These are phyloP conservation scores for Philereme transversata DNA, from an alignment of 2,888 invertebrate genomes.

Conservation along the genomic window DNA sequence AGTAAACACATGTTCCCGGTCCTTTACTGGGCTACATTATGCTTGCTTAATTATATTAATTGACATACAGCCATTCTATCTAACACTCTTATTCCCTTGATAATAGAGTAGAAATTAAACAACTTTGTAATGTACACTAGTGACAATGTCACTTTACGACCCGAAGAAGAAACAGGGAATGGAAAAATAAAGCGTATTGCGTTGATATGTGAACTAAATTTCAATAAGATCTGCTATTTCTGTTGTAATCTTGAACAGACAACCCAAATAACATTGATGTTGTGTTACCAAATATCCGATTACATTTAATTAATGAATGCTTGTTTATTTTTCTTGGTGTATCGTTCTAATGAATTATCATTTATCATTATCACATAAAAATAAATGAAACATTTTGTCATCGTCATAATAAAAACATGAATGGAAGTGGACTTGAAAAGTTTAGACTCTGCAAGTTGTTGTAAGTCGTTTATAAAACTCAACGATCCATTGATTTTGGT, in stretches of 20 bases:
- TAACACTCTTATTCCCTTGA: conserved; percentile 8
- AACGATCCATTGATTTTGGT: too few species aligned
- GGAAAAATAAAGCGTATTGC: conserved; percentile 8
- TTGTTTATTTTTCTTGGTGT: neutral
- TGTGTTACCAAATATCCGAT: conserved; percentile 62
- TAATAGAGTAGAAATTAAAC: conserved; percentile 13
- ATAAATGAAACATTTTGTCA: too few species aligned
- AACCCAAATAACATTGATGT: conserved; percentile 33
- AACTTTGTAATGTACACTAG: neutral
- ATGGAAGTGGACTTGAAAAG: too few species aligned
- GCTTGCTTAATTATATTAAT: conserved; percentile 70
- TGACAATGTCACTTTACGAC: conserved; percentile 13
- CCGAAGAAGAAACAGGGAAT: neutral
- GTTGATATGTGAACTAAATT: conserved; percentile 4
- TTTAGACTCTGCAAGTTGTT: too few species aligned
- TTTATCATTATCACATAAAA: too few species aligned
- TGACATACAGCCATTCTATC: conserved; percentile 52
- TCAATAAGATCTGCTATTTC: neutral
- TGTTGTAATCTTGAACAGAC: neutral
- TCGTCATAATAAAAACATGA: too few species aligned
- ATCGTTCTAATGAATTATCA: neutral
- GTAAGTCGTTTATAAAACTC: too few species aligned
- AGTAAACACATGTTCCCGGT: conserved; percentile 61
- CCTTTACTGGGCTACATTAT: conserved; percentile 58
- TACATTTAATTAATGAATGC: conserved; percentile 42